Percentiles rank a stretch among this genome's conserved stretches.
Conservation (phyloP, 2,888 invertebrate genomes). For the Andrena praecox region DNA sequence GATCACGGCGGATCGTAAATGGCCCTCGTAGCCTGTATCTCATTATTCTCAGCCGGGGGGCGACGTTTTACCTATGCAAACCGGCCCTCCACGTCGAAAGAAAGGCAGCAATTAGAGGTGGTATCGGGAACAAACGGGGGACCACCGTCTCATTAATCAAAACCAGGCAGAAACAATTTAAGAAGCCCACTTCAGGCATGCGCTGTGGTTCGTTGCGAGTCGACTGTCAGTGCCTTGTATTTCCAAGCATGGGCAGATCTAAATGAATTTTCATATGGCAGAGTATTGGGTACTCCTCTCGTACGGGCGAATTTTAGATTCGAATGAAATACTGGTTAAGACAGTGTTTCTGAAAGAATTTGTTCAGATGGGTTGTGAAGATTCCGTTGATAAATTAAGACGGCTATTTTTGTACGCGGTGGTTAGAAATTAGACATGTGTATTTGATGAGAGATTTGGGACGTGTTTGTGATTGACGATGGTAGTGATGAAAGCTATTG, state of each 20-base stretch:
- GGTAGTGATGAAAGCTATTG: too few relatives aligned
- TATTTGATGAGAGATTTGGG: too few relatives aligned
- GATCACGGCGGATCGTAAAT: constrained; percentile 63
- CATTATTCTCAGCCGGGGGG: constrained; percentile 57
- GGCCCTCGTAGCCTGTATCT: constrained; percentile 56
- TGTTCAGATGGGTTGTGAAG: too few relatives aligned
- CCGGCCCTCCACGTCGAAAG: constrained; percentile 36
- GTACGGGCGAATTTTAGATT: too few relatives aligned
- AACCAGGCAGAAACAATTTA: constrained; percentile 60
- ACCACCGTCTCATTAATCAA: constrained; percentile 63
- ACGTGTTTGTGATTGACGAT: too few relatives aligned
- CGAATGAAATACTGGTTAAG: too few relatives aligned
- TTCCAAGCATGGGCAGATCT: background rate
- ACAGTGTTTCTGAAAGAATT: too few relatives aligned
- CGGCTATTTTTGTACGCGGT: too few relatives aligned
- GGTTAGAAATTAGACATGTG: too few relatives aligned
- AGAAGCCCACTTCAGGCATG: constrained; percentile 17
- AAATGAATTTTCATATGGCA: constrained; percentile 22
- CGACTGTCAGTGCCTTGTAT: constrained; percentile 29
- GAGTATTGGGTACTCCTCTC: too few relatives aligned
- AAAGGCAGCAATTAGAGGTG: constrained; percentile 61
- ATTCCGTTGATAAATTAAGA: too few relatives aligned
- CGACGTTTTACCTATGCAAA: constrained; percentile 45
- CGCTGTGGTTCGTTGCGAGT: constrained; percentile 16
- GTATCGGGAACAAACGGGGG: constrained; percentile 35